These are phyloP conservation scores for Elephantulus edwardii DNA, from an alignment of 2,113 vertebrate genomes.

Conservation along the genomic window DNA sequence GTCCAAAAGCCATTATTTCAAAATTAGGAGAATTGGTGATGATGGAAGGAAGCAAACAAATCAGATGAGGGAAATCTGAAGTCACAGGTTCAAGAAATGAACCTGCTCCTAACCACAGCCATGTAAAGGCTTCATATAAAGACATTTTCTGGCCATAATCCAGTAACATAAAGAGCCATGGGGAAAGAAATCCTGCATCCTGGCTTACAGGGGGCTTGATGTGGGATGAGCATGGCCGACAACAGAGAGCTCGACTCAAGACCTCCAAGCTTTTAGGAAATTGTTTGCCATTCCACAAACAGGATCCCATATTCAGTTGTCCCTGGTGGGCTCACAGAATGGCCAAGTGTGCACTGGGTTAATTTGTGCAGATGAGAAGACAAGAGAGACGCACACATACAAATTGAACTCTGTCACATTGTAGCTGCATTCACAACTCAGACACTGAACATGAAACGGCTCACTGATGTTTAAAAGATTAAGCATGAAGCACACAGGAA, in stretches of 20 bases:
- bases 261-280: not conserved
- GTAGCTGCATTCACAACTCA: not conserved
- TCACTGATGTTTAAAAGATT: slow-evolving; percentile 21
- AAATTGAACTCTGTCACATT: not conserved
- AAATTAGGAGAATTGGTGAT: not conserved
- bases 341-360: not conserved
- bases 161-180: not conserved
- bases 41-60: slow-evolving; percentile 39
- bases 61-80: not conserved
- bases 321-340: not conserved
- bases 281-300: not conserved
- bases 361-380: not conserved
- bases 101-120: not conserved
- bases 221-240: not conserved
- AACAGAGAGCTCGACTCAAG: not conserved
- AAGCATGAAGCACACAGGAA: slow-evolving; percentile 27
- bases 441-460: not conserved
- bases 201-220: not conserved
- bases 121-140: slow-evolving; percentile 21
- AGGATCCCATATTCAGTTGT: not conserved
- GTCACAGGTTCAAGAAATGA: not conserved
- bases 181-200: not conserved
- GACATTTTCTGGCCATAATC: not conserved
- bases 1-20: slow-evolving; percentile 39
- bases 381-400: not conserved